A percentile compares a stretch with the other conserved stretches of the same genome.
Conservation (phyloP, 2,797 vertebrate genomes). For the Cryptoprocta ferox region DNA sequence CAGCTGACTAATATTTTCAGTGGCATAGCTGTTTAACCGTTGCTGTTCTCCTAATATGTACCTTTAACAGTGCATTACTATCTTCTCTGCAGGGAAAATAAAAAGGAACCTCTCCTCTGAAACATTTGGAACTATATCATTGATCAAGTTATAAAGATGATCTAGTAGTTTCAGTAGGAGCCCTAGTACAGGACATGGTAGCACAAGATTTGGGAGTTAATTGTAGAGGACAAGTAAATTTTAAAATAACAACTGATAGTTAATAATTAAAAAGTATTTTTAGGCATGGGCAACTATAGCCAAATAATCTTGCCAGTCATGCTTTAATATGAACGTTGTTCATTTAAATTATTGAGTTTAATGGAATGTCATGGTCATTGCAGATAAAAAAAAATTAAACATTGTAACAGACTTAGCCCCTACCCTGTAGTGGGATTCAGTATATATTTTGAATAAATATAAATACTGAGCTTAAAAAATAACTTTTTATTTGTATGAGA, state of each 20-base stretch:
- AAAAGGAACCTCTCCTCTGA: not conserved
- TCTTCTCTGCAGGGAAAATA: not conserved
- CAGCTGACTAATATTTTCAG: not conserved
- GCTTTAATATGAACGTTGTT: not conserved
- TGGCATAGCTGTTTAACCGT: too few relatives aligned
- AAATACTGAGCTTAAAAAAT: not conserved
- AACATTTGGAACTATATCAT: not conserved
- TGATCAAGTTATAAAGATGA: not conserved
- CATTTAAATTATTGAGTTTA: slow-evolving; percentile 32
- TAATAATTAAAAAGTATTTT: slow-evolving; percentile 15
- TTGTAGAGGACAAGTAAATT: not conserved
- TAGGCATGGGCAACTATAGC: not conserved
- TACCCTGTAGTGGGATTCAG: not conserved
- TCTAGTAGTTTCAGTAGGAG: not conserved
- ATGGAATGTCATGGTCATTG: not conserved
- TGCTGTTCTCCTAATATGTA: not conserved
- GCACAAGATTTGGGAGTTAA: not conserved
- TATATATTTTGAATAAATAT: not conserved
- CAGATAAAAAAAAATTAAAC: not conserved
- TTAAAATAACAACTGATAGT: not conserved
- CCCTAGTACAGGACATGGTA: rapidly evolving
- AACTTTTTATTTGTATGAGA: not conserved
- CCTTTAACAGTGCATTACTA: not conserved
- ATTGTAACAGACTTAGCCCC: not conserved
- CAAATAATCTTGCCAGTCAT: not conserved